These are phyloP conservation scores for Sebastes goodei DNA, from an alignment of 2,797 vertebrate species.

Conservation along the genomic window DNA sequence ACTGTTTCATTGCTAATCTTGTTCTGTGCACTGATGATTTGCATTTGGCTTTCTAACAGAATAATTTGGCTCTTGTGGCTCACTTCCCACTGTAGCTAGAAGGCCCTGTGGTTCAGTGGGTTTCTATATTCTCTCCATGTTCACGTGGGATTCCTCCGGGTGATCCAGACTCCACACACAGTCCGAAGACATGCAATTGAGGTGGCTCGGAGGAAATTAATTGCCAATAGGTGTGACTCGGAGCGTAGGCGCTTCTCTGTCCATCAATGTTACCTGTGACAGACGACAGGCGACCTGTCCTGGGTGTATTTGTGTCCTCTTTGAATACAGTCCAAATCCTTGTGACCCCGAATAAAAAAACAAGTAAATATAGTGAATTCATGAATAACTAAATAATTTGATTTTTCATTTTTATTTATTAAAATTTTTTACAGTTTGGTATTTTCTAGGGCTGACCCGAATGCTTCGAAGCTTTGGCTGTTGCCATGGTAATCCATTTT, in stretches of 20 bases:
- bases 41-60: slow-evolving; percentile 31
- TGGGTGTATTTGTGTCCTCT: slow-evolving; percentile 5
- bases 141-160: background rate
- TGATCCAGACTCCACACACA: slow-evolving; percentile 13
- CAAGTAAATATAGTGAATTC: background rate
- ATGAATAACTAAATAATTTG: background rate
- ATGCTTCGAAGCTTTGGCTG: no score
- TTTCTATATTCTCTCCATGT: slow-evolving; percentile 28
- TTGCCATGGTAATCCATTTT: no score
- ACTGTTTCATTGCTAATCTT: slow-evolving; percentile 47
- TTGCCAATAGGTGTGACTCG: slow-evolving; percentile 1
- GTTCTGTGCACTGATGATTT: slow-evolving; percentile 30
- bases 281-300: background rate
- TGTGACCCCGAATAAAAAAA: slow-evolving; percentile 3
- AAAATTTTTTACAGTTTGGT: background rate
- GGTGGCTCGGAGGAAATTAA: slow-evolving; percentile 10
- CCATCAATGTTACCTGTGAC: slow-evolving; percentile 15
- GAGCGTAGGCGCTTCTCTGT: slow-evolving; percentile 7
- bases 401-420: background rate
- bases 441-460: no score
- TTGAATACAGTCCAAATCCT: background rate
- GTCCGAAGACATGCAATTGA: slow-evolving; percentile 2
- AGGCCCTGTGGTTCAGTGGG: background rate
- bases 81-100: background rate
- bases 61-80: slow-evolving; percentile 17